Percentiles rank a stretch among this genome's conserved stretches.
These are phyloP conservation scores for Callitettix versicolor DNA, from an alignment of 1,140 invertebrate species.

Conservation along the genomic window DNA sequence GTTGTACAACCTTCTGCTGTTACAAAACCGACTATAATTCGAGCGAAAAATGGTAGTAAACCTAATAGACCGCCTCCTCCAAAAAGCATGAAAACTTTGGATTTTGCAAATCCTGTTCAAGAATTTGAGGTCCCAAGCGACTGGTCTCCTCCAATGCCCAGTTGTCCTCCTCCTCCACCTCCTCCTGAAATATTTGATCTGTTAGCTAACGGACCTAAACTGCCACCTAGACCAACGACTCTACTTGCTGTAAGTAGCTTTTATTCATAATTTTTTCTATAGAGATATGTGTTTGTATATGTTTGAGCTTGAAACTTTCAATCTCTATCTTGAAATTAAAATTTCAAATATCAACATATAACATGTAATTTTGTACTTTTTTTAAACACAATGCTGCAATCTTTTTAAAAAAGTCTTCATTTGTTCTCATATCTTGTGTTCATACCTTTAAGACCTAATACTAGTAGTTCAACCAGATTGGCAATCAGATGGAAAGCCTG, in stretches of 20 bases:
- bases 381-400: too few relatives aligned
- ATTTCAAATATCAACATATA: too few relatives aligned
- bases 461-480: too few relatives aligned
- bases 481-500: too few relatives aligned
- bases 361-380: too few relatives aligned
- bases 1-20: conserved; percentile 13
- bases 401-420: too few relatives aligned
- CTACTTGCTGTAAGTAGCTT: conserved; percentile 13
- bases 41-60: conserved; percentile 9
- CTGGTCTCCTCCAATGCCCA: conserved; percentile 63
- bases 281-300: too few relatives aligned
- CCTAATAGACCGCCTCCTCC: conserved; percentile 20
- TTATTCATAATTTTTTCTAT: too few relatives aligned
- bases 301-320: too few relatives aligned
- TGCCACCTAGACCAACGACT: conserved; percentile 18
- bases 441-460: too few relatives aligned
- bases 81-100: background rate
- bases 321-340: too few relatives aligned
- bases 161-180: conserved; percentile 58
- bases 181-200: conserved; percentile 40
- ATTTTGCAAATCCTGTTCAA: conserved; percentile 21
- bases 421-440: too few relatives aligned
- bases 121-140: conserved; percentile 11
- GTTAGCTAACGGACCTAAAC: conserved; percentile 24
- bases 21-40: conserved; percentile 18